Percentiles rank a stretch among this genome's conserved stretches.
Conservation (phyloP, 1,140 invertebrate species). For the Cephus cinctus region DNA sequence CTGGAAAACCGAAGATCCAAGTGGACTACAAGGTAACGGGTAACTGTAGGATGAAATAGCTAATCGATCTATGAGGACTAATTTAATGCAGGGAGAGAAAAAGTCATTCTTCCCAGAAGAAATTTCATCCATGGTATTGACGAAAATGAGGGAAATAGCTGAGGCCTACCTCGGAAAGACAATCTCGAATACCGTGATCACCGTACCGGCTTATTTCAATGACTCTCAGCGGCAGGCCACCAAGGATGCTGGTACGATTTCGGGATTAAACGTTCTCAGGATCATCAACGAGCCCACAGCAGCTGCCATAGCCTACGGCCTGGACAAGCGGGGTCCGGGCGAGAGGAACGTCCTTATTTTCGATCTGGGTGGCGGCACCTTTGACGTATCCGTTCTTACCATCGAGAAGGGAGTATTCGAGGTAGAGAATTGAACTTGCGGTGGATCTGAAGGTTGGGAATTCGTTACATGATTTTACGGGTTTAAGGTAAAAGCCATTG, state of each 20-base stretch:
- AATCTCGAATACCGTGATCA: constrained; percentile 40
- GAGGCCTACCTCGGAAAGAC: constrained; percentile 29
- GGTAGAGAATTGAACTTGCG: constrained; percentile 40
- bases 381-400: constrained; percentile 67
- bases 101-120: too few species aligned
- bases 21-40: constrained; percentile 57
- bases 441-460: not conserved
- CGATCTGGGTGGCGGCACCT: too few species aligned
- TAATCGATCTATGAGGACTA: too few species aligned
- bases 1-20: constrained; percentile 65
- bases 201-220: constrained; percentile 55
- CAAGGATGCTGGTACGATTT: constrained; percentile 59
- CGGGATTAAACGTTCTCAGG: constrained; percentile 59
- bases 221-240: too few species aligned
- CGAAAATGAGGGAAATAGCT: too few species aligned
- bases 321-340: constrained; percentile 57
- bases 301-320: constrained; percentile 62
- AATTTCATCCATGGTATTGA: too few species aligned
- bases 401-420: constrained; percentile 63
- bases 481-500: constrained; percentile 72
- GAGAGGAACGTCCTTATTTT: constrained; percentile 34
- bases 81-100: too few species aligned
- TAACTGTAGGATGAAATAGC: too few species aligned
- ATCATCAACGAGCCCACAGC: constrained; percentile 65
- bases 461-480: constrained; percentile 37